Conservation (phyloP, 2,888 invertebrate species). For the Caenorhabditis afra region DNA sequence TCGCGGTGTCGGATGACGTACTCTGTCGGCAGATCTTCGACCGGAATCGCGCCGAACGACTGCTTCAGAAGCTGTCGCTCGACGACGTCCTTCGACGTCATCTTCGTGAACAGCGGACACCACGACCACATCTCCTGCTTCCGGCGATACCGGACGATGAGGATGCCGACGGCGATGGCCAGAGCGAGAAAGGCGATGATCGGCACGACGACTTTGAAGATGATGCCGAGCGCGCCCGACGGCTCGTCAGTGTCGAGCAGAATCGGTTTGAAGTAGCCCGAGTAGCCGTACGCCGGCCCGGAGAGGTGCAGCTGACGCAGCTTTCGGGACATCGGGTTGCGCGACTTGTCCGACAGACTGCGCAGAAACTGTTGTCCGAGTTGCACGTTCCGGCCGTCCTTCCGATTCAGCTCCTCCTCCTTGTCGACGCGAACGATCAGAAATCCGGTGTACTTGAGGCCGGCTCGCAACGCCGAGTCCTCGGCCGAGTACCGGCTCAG, state of each 20-base stretch:
- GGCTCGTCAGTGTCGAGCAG: slow-evolving; percentile 62
- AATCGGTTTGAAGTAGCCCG: slow-evolving; percentile 78
- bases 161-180: slow-evolving; percentile 40
- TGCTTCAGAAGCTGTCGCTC: slow-evolving; percentile 61
- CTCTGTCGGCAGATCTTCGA: slow-evolving; percentile 76
- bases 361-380: slow-evolving; percentile 25
- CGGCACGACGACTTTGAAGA: slow-evolving; percentile 54
- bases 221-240: slow-evolving; percentile 16
- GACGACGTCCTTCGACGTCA: slow-evolving; percentile 54
- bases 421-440: slow-evolving; percentile 79
- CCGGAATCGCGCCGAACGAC: slow-evolving; percentile 69
- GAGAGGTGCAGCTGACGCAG: slow-evolving; percentile 63
- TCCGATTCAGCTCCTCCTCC: slow-evolving; percentile 63
- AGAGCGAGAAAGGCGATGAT: slow-evolving; percentile 58
- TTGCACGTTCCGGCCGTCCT: slow-evolving; percentile 7
- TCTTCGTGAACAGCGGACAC: slow-evolving; percentile 63
- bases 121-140: slow-evolving; percentile 28
- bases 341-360: slow-evolving; percentile 16
- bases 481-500: slow-evolving; percentile 72
- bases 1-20: slow-evolving; percentile 78
- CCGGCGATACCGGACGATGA: slow-evolving; percentile 50
- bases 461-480: slow-evolving; percentile 72
- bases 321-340: slow-evolving; percentile 23
- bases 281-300: slow-evolving; percentile 78
- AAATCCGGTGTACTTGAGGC: slow-evolving; percentile 79